These are phyloP conservation scores for Patella ulyssiponensis DNA, from an alignment of 2,888 invertebrate genomes.

Conservation along the genomic window DNA sequence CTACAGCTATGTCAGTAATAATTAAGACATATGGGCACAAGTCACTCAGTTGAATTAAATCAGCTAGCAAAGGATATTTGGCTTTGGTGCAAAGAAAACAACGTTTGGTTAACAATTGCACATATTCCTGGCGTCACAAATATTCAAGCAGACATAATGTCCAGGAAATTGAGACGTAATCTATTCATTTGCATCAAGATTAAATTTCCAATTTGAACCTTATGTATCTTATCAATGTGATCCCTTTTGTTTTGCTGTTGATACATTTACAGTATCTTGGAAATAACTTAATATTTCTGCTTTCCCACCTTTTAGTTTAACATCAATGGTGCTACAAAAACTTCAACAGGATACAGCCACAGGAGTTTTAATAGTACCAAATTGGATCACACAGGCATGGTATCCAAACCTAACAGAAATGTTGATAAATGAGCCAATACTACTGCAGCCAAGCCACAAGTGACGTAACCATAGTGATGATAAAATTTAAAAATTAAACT, in stretches of 20 bases:
- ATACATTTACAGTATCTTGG: slow-evolving; percentile 25
- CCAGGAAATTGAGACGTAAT: background rate
- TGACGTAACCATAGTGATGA: no score
- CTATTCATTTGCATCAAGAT: slow-evolving; percentile 34
- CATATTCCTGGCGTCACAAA: slow-evolving; percentile 23
- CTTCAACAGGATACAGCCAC: slow-evolving; percentile 18
- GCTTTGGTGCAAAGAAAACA: background rate
- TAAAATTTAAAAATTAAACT: no score
- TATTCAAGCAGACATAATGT: slow-evolving; percentile 20
- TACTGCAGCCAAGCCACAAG: background rate
- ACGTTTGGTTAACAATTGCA: slow-evolving; percentile 25
- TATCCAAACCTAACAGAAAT: slow-evolving; percentile 20
- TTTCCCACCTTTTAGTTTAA: slow-evolving; percentile 30
- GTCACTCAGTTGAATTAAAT: slow-evolving; percentile 16
- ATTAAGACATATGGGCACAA: slow-evolving; percentile 25
- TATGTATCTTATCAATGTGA: slow-evolving; percentile 27
- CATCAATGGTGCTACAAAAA: slow-evolving; percentile 23
- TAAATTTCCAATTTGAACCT: slow-evolving; percentile 23
- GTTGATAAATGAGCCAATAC: background rate
- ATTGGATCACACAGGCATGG: slow-evolving; percentile 33
- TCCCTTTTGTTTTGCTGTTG: slow-evolving; percentile 23
- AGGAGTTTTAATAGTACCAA: slow-evolving; percentile 24
- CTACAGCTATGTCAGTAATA: slow-evolving; percentile 16
- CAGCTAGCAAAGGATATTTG: slow-evolving; percentile 14
- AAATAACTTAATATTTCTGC: slow-evolving; percentile 20